These are phyloP conservation scores for Polydrusus cervinus DNA, from an alignment of 2,888 invertebrate genomes.

Conservation along the genomic window DNA sequence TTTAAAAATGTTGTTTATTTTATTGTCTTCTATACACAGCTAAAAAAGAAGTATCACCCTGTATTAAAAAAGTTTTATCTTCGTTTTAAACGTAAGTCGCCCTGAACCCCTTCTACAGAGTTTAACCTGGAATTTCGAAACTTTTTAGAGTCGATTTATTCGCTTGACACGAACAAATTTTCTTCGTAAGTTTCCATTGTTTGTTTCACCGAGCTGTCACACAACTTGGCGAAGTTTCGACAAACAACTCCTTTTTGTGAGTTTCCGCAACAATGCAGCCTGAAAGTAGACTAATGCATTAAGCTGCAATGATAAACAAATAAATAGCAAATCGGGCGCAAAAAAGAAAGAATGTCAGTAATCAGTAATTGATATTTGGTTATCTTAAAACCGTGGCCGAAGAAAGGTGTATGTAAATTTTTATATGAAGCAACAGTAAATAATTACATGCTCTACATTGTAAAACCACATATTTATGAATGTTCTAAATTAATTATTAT, in stretches of 20 bases:
- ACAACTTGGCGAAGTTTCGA: conserved; percentile 16
- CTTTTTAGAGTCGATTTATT: conserved; percentile 9
- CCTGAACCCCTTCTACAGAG: not conserved
- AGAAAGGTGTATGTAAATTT: too few species aligned
- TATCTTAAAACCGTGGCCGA: too few species aligned
- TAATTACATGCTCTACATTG: too few species aligned
- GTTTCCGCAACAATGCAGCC: not conserved
- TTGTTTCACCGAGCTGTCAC: conserved; percentile 12
- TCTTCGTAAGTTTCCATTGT: conserved; percentile 13
- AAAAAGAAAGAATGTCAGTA: too few species aligned
- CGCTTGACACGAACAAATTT: conserved; percentile 14
- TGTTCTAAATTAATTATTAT: too few species aligned
- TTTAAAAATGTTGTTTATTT: too few species aligned
- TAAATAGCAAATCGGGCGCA: too few species aligned
- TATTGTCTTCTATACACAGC: too few species aligned
- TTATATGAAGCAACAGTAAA: too few species aligned
- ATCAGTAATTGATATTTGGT: too few species aligned
- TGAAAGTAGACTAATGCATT: not conserved
- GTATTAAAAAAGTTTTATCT: not conserved
- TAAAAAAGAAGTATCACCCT: too few species aligned
- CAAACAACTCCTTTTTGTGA: not conserved
- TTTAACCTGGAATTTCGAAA: not conserved
- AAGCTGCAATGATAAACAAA: not conserved
- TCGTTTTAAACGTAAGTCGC: not conserved
- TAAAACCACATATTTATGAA: too few species aligned